phyloP scores from a whole-genome alignment of 1,140 invertebrate genomes.

The Pogonus chalceus region DNA sequence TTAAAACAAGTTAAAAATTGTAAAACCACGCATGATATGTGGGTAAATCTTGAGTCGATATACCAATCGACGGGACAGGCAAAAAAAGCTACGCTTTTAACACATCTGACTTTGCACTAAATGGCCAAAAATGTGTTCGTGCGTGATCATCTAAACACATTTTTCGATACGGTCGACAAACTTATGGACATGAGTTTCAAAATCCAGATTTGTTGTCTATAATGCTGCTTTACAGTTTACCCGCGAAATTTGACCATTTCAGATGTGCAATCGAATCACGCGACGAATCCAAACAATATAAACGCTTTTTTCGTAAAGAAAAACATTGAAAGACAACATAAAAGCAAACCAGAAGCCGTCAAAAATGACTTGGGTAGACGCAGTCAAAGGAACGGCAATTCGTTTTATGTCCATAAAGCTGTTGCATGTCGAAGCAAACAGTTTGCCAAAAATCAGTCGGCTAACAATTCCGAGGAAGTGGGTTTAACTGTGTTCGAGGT shows the following conservation, averaged over 20 bases:
- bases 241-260: slow-evolving; percentile 21
- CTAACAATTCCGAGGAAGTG: neutral
- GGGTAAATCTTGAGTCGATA: slow-evolving; percentile 12
- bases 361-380: neutral
- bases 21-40: slow-evolving; percentile 15
- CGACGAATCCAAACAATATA: slow-evolving; percentile 14
- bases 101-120: slow-evolving; percentile 14
- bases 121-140: slow-evolving; percentile 16
- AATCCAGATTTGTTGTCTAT: slow-evolving; percentile 19
- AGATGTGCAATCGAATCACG: slow-evolving; percentile 20
- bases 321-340: neutral
- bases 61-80: slow-evolving; percentile 18
- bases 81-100: slow-evolving; percentile 9
- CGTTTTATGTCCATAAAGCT: neutral
- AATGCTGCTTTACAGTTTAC: slow-evolving; percentile 22
- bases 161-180: slow-evolving; percentile 14
- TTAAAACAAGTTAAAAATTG: slow-evolving; percentile 17
- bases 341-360: neutral
- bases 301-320: neutral
- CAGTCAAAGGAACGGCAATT: neutral
- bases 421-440: neutral
- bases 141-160: slow-evolving; percentile 10
- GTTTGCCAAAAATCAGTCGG: neutral
- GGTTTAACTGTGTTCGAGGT: neutral
- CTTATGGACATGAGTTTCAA: slow-evolving; percentile 13